A percentile compares a stretch with the other conserved stretches of the same genome.
Conservation (phyloP, 2,888 invertebrate genomes). For the Auanema freiburgensis region DNA sequence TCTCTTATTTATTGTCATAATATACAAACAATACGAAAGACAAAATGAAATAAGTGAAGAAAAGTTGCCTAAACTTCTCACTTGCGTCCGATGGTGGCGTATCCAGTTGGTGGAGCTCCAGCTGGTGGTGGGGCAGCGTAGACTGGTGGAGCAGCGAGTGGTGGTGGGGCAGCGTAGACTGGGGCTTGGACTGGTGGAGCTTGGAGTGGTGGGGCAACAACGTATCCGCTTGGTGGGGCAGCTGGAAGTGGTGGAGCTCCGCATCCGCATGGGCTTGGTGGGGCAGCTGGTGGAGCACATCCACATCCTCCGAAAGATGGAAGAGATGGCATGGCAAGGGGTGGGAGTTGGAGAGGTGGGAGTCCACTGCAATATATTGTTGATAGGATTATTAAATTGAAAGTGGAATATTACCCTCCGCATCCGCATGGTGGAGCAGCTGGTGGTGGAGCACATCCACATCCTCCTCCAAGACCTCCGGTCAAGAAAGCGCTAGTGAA, state of each 20-base stretch:
- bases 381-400: conserved; percentile 28
- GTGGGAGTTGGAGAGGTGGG: no score
- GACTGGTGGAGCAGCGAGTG: conserved; percentile 4
- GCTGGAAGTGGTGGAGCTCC: conserved; percentile 27
- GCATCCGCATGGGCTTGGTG: conserved; percentile 25
- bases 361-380: background rate
- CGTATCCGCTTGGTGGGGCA: conserved; percentile 18
- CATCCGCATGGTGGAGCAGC: conserved; percentile 21
- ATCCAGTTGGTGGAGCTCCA: conserved; percentile 28
- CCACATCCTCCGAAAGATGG: conserved; percentile 1
- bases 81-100: conserved; percentile 31
- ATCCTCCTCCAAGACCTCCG: conserved; percentile 36
- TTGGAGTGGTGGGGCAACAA: no score
- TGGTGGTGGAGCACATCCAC: conserved; percentile 36
- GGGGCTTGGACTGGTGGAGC: background rate
- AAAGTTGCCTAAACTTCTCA: conserved; percentile 7
- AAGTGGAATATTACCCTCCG: conserved; percentile 19
- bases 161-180: conserved; percentile 31
- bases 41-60: no score
- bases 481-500: conserved; percentile 35
- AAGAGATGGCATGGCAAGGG: no score
- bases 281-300: no score
- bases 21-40: no score
- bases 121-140: no score
- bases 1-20: no score